Percentiles rank a stretch among this genome's conserved stretches.
phyloP scores from a whole-genome alignment of 2,797 vertebrate genomes.

The Sebastiscus tertius region DNA sequence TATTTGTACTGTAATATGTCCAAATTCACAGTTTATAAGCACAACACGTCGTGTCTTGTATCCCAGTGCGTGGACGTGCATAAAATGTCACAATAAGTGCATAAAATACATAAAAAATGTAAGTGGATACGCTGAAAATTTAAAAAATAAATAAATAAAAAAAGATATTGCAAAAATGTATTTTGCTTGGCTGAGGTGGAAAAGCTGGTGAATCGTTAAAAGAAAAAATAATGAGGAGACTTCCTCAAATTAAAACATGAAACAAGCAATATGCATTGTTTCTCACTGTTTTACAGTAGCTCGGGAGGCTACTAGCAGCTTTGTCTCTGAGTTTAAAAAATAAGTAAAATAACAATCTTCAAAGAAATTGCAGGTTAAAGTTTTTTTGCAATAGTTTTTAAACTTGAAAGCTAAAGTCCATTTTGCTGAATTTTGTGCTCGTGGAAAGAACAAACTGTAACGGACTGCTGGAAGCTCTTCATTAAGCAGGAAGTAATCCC shows the following conservation, averaged over 20 bases:
- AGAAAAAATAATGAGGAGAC: no score
- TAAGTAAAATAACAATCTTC: not conserved
- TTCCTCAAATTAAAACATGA: no score
- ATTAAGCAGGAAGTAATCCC: constrained; percentile 30
- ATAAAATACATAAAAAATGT: no score
- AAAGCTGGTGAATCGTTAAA: no score
- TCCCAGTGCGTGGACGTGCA: rapidly evolving
- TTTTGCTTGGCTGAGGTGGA: no score
- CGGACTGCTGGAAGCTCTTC: constrained; percentile 16
- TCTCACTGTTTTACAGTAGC: no score
- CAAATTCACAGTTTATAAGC: not conserved
- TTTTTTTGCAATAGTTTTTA: not conserved
- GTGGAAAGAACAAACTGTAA: constrained; percentile 9
- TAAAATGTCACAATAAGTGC: no score
- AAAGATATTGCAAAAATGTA: no score
- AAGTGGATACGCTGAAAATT: rapidly evolving
- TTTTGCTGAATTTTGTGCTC: not conserved
- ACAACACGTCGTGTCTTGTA: not conserved
- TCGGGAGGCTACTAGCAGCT: no score
- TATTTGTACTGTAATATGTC: not conserved
- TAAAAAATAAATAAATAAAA: no score
- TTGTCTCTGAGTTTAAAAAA: not conserved
- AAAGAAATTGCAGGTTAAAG: not conserved
- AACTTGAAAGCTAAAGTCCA: not conserved
- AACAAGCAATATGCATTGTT: no score